Percentiles rank a stretch among this genome's conserved stretches.
These are phyloP conservation scores for Hypocryptadius cinnamomeus DNA, from an alignment of 2,113 vertebrate genomes.

Conservation along the genomic window DNA sequence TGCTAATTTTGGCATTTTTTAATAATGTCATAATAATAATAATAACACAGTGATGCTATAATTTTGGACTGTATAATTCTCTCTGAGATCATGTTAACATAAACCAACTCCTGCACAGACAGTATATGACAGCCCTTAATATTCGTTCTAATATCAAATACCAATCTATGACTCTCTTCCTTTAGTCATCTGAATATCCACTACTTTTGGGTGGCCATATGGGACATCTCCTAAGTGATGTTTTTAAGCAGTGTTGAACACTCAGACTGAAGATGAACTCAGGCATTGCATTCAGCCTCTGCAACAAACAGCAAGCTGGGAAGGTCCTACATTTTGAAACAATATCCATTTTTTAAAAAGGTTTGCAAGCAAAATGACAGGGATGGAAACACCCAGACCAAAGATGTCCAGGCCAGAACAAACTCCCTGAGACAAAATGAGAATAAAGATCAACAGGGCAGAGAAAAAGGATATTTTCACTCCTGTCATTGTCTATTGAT, in stretches of 20 bases:
- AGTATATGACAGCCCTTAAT: background rate
- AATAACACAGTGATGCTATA: background rate
- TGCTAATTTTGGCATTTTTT: conserved; percentile 37
- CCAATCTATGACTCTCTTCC: background rate
- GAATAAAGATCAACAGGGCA: background rate
- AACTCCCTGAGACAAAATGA: background rate
- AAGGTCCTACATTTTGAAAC: background rate
- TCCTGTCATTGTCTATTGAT: background rate
- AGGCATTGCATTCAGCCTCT: background rate
- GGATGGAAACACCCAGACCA: background rate
- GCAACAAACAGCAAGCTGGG: background rate
- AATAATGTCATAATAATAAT: background rate
- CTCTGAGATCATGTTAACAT: background rate
- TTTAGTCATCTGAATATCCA: background rate
- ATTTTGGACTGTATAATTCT: background rate
- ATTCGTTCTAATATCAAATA: background rate
- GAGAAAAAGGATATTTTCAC: background rate
- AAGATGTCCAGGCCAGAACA: background rate
- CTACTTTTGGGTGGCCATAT: background rate
- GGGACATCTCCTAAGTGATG: background rate
- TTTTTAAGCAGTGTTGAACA: background rate
- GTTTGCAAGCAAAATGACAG: background rate
- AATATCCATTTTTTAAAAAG: background rate
- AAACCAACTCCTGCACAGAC: background rate
- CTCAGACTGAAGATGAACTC: background rate